phyloP scores from a whole-genome alignment of 2,113 vertebrate species.

The Macheiramphus alcinus region DNA sequence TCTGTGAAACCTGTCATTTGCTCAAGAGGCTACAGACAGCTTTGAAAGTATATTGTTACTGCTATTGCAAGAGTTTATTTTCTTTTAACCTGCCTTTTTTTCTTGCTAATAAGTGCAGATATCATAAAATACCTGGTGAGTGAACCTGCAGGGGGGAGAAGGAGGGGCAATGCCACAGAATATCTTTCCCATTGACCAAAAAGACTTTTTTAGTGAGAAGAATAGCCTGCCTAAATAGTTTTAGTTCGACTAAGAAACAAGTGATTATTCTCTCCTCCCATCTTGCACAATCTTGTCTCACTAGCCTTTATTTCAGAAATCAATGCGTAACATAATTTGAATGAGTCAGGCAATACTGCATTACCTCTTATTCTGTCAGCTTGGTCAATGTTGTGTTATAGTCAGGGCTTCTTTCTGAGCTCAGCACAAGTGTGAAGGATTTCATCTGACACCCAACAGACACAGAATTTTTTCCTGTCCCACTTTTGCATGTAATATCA shows the following conservation, averaged over 20 bases:
- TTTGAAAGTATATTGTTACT: not conserved
- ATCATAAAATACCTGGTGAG: not conserved
- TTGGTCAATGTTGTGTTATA: not conserved
- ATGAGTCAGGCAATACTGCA: not conserved
- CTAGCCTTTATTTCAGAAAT: not conserved
- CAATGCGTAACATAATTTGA: not conserved
- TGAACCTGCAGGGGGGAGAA: not conserved
- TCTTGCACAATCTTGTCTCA: not conserved
- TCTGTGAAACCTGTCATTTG: conserved; percentile 36
- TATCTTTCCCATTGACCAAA: not conserved
- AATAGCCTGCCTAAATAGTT: not conserved
- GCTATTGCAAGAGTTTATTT: not conserved
- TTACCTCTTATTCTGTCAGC: not conserved
- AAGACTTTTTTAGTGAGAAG: not conserved
- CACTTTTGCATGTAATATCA: not conserved
- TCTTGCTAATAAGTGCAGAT: not conserved
- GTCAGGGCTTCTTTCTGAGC: not conserved
- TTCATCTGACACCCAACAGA: not conserved
- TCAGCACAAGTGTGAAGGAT: not conserved
- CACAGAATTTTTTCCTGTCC: not conserved
- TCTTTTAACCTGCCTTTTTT: not conserved
- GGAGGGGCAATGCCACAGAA: not conserved
- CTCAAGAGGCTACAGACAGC: conserved; percentile 8
- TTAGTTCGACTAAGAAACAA: not conserved
- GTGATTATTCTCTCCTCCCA: not conserved